Base-by-base conservation (phyloP, 2,113 vertebrate genomes). In the Girardinichthys multiradiatus region DNA sequence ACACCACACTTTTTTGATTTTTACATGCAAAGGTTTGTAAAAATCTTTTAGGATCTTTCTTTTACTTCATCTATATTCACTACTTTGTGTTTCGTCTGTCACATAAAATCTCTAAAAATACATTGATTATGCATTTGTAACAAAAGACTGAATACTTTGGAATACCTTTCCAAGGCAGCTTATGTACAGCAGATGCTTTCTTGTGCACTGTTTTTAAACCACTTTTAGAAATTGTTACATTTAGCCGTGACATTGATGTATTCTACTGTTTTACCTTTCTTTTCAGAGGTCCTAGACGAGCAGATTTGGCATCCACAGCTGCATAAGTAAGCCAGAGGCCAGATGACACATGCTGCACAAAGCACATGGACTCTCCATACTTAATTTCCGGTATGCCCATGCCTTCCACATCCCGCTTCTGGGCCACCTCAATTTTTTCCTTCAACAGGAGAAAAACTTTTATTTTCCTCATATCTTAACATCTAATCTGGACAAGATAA, bases 341-440 rank as follows among this genome's bases (percentile, higher is more conserved):
- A 0, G 95, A 91, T 45, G 93, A 92, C 13, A 93, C 95, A 0
- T 98, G 97, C 71, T 97, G 96, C 7, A 98, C 95, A 0, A 98
- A 97, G 82, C 97, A 98, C 93, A 97, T 94, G 0, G 96, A 97
- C 93, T 98, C 97, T 29, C 97, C 97, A 1, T 98, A 98, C 85
- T 98, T 98, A 37, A 98, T 98, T 88, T 98, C 97, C 0, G 96
- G 95, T 2, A 86, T 92, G 1, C 97, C 97, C 97, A 98, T 98
- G n/a, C 97, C 97, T 63, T 98, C 97, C 80, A 98, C 95, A 0
- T 97, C 97, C 70, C 96, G 91, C 87, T 98, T 98, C 62, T 95
- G 95, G 35, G 92, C 92, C 63, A 94, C 84, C 84, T 98, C 96
- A 27, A 94, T 94, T 91, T 98, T 97, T 89, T 98, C 97, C 97